phyloP scores from a whole-genome alignment of 2,888 invertebrate genomes.

The Lasius fuliginosus region DNA sequence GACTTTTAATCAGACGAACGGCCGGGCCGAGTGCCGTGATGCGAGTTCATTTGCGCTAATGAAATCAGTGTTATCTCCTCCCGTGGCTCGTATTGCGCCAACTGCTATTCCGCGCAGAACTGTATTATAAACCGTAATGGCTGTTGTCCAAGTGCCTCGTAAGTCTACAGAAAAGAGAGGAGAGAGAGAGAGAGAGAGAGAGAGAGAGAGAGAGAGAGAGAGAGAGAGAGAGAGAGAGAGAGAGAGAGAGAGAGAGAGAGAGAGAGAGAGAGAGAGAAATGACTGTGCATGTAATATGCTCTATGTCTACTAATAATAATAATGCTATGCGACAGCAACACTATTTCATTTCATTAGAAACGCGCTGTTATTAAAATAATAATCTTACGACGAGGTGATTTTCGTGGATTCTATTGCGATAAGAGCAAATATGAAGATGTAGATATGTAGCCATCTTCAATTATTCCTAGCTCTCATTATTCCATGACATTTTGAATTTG shows the following conservation, averaged over 20 bases:
- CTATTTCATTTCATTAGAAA: slow-evolving; percentile 6
- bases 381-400: not conserved
- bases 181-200: not conserved
- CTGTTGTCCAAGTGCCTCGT: slow-evolving; percentile 61
- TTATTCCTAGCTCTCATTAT: not conserved
- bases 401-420: not conserved
- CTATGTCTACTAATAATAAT: slow-evolving; percentile 8
- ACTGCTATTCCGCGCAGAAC: slow-evolving; percentile 61
- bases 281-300: not conserved
- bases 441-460: not conserved
- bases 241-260: slow-evolving; percentile 2
- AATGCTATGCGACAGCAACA: not conserved
- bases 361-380: slow-evolving; percentile 2
- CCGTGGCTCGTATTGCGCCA: slow-evolving; percentile 74
- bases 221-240: slow-evolving; percentile 8
- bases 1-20: slow-evolving; percentile 83
- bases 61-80: slow-evolving; percentile 85
- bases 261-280: slow-evolving; percentile 13
- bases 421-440: not conserved
- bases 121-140: slow-evolving; percentile 68
- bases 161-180: slow-evolving; percentile 53
- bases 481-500: not conserved
- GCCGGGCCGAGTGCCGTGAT: slow-evolving; percentile 77
- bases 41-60: slow-evolving; percentile 85
- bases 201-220: slow-evolving; percentile 19